Evolutionary conservation across 2,797 vertebrate species (phyloP).

Genomic region (Enteromius afrohamiltoni): DNA sequence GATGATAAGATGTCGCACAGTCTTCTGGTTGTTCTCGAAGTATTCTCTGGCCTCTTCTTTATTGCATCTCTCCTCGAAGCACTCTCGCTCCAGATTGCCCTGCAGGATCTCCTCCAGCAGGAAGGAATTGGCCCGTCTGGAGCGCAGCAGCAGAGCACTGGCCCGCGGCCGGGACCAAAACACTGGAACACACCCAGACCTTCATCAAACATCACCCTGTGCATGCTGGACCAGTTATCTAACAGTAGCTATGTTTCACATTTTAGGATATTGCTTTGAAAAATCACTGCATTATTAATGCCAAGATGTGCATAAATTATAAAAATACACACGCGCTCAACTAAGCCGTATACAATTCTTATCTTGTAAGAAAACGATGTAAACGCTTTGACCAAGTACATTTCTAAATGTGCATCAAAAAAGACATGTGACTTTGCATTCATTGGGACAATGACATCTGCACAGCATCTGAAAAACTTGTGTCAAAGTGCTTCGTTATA

Average conservation of each 20-base stretch:
- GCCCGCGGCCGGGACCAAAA: conserved; percentile 72
- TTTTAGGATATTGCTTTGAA: not conserved
- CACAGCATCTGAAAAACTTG: no score
- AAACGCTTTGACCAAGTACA: no score
- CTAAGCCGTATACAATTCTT: no score
- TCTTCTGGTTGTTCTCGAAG: conserved; percentile 77
- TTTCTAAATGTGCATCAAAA: no score
- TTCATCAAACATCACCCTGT: not conserved
- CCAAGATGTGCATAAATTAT: not conserved
- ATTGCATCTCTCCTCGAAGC: conserved; percentile 83
- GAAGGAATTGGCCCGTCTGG: conserved; percentile 76
- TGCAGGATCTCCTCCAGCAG: conserved; percentile 85
- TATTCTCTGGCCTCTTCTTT: conserved; percentile 88
- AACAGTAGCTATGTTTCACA: not conserved
- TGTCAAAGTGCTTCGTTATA: no score
- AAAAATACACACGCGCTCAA: no score
- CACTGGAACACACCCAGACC: conserved; percentile 67
- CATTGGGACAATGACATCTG: no score
- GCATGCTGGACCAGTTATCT: not conserved
- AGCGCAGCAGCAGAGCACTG: conserved; percentile 74
- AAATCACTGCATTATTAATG: not conserved
- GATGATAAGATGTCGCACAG: conserved; percentile 69
- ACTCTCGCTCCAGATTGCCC: conserved; percentile 90
- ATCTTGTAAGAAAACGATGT: not conserved
- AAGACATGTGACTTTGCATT: no score